A percentile compares a stretch with the other conserved stretches of the same genome.
Evolutionary conservation across 2,113 vertebrate species (phyloP).

Genomic region (Rhadina sibilatrix): DNA sequence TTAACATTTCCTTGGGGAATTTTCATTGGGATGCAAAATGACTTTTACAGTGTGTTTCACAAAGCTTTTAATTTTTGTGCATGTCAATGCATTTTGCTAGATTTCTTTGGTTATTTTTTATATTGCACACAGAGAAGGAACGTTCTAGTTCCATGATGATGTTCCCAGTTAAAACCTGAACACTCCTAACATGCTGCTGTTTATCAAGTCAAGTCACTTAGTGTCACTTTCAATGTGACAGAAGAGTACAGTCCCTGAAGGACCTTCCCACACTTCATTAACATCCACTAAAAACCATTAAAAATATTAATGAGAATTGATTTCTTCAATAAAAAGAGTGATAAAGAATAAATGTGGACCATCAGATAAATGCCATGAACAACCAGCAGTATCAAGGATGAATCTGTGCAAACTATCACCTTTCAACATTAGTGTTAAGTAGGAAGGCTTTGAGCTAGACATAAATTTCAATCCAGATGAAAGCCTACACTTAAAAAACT

Average conservation of each 20-base stretch:
- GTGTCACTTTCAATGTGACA: neutral
- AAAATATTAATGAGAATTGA: neutral
- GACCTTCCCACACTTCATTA: constrained; percentile 14
- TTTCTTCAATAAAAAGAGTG: neutral
- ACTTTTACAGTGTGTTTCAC: neutral
- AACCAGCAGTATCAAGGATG: neutral
- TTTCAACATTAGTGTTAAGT: neutral
- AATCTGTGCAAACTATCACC: neutral
- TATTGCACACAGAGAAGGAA: neutral
- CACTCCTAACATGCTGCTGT: neutral
- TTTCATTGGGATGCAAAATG: neutral
- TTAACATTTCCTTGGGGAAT: neutral
- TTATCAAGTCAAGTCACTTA: neutral
- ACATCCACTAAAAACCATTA: neutral
- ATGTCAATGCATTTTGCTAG: neutral
- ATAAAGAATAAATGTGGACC: neutral
- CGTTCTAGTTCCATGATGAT: neutral
- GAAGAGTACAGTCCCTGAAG: neutral
- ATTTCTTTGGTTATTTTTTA: neutral
- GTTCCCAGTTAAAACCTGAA: neutral
- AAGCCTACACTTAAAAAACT: neutral
- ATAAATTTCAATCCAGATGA: neutral
- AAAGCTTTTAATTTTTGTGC: neutral
- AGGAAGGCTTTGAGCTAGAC: neutral
- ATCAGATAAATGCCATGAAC: neutral